Base-by-base conservation (phyloP, 2,888 invertebrate species). In the Chouioia cunea region DNA sequence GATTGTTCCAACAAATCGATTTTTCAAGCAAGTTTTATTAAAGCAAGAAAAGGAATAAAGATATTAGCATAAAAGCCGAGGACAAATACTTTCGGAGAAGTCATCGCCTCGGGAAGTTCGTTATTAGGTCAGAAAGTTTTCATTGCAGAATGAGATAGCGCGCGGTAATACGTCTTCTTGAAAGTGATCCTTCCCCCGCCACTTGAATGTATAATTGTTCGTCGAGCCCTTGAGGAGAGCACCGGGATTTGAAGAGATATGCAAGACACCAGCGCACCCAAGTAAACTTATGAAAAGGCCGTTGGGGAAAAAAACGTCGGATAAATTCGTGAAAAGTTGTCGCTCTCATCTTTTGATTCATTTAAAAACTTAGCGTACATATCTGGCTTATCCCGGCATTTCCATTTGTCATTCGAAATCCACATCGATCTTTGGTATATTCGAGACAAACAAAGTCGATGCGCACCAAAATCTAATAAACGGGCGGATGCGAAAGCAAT, bases 51-150 rank as follows among this genome's bases (percentile, higher is more conserved):
- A 18, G 15, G 43, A 44, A 6, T 27, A 23, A 18, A 46, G 27
- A 69, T 43, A 59, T 71, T 67, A 27, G 60, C 48, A 47, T 53
- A 59, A 73, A 27, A 56, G 12, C 44, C 56, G 54, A 57, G 74
- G 73, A 77, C 78, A 71, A 73, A 75, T 73, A 67, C 63, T 60
- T 22, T 3, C 3, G 27, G 27, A 27, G 27, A 27, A 27, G 27
- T 22, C 22, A n/a, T 15, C 20, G 23, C 15, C 18, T 16, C 53
- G 48, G 48, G 59, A 72, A 72, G 71, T 65, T 70, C 59, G 27
- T 76, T 78, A 77, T 77, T 76, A 77, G 78, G 74, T 76, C 74
- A 75, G 65, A 75, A 80, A 79, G 77, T 78, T 79, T 76, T 74
- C 75, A 76, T 74, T 74, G 74, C 68, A 67, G 69, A 64, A 66